phyloP scores from a whole-genome alignment of 2,113 vertebrate genomes.

The Gymnogyps californianus region DNA sequence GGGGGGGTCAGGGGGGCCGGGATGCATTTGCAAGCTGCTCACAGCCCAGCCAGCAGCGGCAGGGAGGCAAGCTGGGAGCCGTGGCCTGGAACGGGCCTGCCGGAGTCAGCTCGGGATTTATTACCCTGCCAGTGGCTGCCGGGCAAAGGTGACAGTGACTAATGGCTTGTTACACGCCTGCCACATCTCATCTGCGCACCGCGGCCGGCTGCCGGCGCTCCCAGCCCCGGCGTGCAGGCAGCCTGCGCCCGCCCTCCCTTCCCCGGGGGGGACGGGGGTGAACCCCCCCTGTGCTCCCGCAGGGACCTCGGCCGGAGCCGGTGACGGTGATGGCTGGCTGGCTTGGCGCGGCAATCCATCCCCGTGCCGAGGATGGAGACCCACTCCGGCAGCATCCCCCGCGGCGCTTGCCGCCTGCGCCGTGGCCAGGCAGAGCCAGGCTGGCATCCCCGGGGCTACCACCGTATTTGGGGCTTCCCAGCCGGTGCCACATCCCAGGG shows the following conservation, averaged over 20 bases:
- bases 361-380: background rate
- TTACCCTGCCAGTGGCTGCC: conserved; percentile 54
- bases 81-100: conserved; percentile 46
- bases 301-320: background rate
- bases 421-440: background rate
- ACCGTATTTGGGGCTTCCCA: background rate
- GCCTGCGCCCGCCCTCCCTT: background rate
- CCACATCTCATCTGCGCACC: conserved; percentile 56
- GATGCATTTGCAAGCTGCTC: conserved; percentile 57
- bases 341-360: background rate
- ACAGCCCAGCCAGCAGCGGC: background rate
- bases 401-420: background rate
- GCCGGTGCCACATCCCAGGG: background rate
- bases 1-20: background rate
- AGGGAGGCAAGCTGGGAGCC: background rate
- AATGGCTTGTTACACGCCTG: conserved; percentile 73
- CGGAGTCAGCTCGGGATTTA: conserved; percentile 16
- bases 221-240: background rate
- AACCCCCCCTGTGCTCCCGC: background rate
- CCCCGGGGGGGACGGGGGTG: background rate
- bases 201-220: conserved; percentile 5
- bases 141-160: conserved; percentile 73
- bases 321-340: background rate
- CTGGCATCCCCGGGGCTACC: background rate
- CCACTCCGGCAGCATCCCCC: fast-evolving